Evolutionary conservation across 2,797 vertebrate species (phyloP).

Genomic region (Botia kubotai): DNA sequence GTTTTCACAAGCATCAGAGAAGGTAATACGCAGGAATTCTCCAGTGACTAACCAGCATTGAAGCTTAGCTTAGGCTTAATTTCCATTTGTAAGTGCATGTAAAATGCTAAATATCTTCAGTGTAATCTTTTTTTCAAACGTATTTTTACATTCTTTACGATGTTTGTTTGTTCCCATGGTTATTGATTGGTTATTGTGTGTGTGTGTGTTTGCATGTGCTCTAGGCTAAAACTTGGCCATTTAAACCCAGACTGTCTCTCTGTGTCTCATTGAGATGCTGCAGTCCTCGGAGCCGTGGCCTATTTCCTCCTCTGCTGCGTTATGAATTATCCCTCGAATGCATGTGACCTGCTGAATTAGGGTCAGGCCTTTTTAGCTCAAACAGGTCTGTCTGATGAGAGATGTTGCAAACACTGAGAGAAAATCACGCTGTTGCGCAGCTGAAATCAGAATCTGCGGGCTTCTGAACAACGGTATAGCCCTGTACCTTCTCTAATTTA

Average conservation of each 20-base stretch:
- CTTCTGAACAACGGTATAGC: conserved; percentile 9
- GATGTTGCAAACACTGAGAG: conserved; percentile 33
- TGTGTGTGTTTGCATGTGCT: neutral
- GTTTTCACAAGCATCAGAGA: neutral
- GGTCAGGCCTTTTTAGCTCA: conserved; percentile 65
- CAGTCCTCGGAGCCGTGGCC: conserved; percentile 65
- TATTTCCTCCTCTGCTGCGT: conserved; percentile 61
- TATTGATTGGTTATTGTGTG: too few relatives aligned
- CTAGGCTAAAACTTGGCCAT: conserved; percentile 33
- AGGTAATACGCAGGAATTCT: neutral
- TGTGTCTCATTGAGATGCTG: conserved; percentile 55
- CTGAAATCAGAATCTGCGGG: conserved; percentile 29
- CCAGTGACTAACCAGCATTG: neutral
- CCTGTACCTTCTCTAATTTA: neutral
- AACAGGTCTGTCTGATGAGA: conserved; percentile 47
- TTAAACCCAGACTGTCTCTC: conserved; percentile 47
- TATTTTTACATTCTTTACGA: too few relatives aligned
- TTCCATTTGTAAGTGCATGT: too few relatives aligned
- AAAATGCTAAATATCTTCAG: neutral
- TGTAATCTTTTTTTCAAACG: neutral
- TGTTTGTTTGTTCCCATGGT: conserved; percentile 1
- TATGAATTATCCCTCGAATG: conserved; percentile 69
- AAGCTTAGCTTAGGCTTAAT: neutral
- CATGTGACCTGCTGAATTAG: conserved; percentile 63
- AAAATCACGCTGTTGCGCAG: conserved; percentile 38